These are phyloP conservation scores for Camponotus floridanus DNA, from an alignment of 1,140 invertebrate species.

Conservation along the genomic window DNA sequence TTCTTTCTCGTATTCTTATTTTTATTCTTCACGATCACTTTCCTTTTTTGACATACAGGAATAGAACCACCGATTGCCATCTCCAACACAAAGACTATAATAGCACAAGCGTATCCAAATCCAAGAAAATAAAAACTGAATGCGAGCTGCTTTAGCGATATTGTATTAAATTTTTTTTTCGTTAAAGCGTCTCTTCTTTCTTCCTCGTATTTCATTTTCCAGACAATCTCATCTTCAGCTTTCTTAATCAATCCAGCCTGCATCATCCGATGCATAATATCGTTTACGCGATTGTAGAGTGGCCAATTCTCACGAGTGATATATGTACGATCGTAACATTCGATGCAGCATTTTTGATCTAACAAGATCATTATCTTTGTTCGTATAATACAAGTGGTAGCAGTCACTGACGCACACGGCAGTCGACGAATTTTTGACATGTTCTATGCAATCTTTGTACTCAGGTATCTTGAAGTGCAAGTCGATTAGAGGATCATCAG, in stretches of 20 bases:
- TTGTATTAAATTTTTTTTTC: background rate
- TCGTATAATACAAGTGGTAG: too few relatives aligned
- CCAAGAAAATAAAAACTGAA: too few relatives aligned
- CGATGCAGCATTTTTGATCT: too few relatives aligned
- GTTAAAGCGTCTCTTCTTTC: background rate
- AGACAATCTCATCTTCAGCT: background rate
- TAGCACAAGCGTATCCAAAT: background rate
- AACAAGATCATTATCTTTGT: too few relatives aligned
- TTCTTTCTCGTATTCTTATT: background rate
- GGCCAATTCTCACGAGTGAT: too few relatives aligned
- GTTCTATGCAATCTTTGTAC: slow-evolving; percentile 32
- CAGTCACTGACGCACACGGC: too few relatives aligned
- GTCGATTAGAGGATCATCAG: background rate
- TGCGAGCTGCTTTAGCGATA: slow-evolving; percentile 27
- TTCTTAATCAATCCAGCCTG: slow-evolving; percentile 21
- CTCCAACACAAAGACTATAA: slow-evolving; percentile 31
- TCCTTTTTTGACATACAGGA: background rate
- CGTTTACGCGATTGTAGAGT: too few relatives aligned
- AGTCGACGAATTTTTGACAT: background rate
- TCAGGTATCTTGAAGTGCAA: slow-evolving; percentile 8
- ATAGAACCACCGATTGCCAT: background rate
- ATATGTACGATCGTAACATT: too few relatives aligned
- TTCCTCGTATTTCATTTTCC: background rate
- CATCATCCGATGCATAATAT: background rate
- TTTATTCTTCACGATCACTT: background rate